Conservation (phyloP, 2,113 vertebrate genomes). For the Salvelinus alpinus region DNA sequence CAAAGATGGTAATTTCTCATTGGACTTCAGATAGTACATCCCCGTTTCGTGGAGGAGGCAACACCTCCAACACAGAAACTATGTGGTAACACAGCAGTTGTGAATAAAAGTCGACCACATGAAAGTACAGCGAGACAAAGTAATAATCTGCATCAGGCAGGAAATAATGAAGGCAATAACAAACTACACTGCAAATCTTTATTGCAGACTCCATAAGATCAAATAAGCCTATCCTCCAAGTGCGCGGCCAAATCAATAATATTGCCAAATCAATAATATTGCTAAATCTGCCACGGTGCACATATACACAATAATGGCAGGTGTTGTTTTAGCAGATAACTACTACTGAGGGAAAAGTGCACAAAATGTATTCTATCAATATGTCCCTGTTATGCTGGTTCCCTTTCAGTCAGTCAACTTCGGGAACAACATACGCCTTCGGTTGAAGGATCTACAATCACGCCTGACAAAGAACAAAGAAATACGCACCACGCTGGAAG, state of each 20-base stretch:
- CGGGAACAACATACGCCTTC: too few species aligned
- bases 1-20: too few species aligned
- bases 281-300: not conserved
- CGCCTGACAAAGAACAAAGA: too few species aligned
- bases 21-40: too few species aligned
- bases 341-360: not conserved
- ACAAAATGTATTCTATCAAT: not conserved
- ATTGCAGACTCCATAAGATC: constrained; percentile 53
- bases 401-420: too few species aligned
- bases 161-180: constrained; percentile 10
- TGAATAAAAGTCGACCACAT: constrained; percentile 27
- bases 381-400: too few species aligned
- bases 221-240: constrained; percentile 6
- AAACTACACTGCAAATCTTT: constrained; percentile 40
- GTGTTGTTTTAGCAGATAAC: too few species aligned
- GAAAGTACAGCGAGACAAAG: constrained; percentile 46
- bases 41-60: not conserved
- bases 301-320: not conserved
- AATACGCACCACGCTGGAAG: too few species aligned
- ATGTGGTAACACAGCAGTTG: too few species aligned
- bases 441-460: too few species aligned
- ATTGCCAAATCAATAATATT: constrained; percentile 11
- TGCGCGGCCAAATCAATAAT: constrained; percentile 33
- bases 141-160: constrained; percentile 45
- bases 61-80: constrained; percentile 7